These are phyloP conservation scores for Mesaphorura yosii DNA, from an alignment of 1,140 invertebrate species.

Conservation along the genomic window DNA sequence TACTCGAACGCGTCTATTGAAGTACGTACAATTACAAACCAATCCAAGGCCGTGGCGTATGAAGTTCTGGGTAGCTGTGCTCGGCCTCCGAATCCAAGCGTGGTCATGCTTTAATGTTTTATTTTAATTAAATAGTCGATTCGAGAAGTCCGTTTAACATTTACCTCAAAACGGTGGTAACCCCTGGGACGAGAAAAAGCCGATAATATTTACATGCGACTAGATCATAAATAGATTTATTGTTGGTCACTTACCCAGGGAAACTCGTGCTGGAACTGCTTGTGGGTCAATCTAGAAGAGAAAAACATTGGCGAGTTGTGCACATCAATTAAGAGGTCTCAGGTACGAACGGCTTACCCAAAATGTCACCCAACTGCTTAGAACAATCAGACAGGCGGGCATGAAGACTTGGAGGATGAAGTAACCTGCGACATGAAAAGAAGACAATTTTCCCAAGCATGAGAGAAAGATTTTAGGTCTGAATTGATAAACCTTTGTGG, in stretches of 20 bases:
- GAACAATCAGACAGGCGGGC: conserved; percentile 49
- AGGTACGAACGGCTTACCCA: neutral
- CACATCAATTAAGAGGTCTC: neutral
- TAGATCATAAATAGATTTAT: conserved; percentile 9
- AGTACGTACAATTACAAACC: conserved; percentile 49
- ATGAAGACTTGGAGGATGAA: conserved; percentile 52
- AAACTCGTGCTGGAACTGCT: conserved; percentile 47
- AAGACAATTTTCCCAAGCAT: too few relatives aligned
- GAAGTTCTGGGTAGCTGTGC: conserved; percentile 47
- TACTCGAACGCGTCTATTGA: too few relatives aligned
- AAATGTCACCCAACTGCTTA: conserved; percentile 47
- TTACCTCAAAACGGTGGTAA: conserved; percentile 32
- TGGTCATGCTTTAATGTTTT: too few relatives aligned
- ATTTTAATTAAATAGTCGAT: too few relatives aligned
- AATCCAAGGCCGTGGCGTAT: conserved; percentile 49
- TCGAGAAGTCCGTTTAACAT: conserved; percentile 49
- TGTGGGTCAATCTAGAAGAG: conserved; percentile 54
- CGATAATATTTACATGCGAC: neutral
- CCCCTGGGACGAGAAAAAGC: neutral
- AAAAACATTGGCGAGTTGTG: too few relatives aligned
- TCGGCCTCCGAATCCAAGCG: conserved; percentile 46
- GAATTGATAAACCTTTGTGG: too few relatives aligned
- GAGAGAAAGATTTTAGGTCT: too few relatives aligned
- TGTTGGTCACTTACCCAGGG: conserved; percentile 44
- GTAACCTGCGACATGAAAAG: too few relatives aligned